Percentiles rank a stretch among this genome's conserved stretches.
Evolutionary conservation across 2,797 vertebrate species (phyloP).

Genomic region (Anniella stebbinsi): DNA sequence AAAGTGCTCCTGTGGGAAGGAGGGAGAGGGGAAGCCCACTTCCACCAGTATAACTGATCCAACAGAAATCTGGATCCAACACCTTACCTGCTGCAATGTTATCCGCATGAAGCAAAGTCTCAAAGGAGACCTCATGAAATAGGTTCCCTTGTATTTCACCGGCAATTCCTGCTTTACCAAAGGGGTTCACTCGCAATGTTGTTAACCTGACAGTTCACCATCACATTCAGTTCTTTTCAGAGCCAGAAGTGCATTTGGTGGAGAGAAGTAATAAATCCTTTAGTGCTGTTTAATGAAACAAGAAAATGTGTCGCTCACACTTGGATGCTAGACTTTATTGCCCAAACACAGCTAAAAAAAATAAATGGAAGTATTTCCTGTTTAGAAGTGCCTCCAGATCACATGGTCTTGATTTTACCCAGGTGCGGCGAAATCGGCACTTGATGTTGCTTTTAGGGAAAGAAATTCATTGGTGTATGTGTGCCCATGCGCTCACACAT

Average conservation of each 20-base stretch:
- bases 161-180: constrained; percentile 66
- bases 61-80: too few relatives aligned
- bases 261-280: constrained; percentile 66
- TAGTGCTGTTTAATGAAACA: constrained; percentile 69
- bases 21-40: too few relatives aligned
- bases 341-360: constrained; percentile 68
- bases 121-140: constrained; percentile 63
- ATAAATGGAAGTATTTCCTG: constrained; percentile 68
- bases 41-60: too few relatives aligned
- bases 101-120: constrained; percentile 64
- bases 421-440: constrained; percentile 65
- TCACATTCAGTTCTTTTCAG: constrained; percentile 45
- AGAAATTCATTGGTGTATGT: not conserved
- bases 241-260: constrained; percentile 54
- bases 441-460: constrained; percentile 51
- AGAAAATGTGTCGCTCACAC: constrained; percentile 71
- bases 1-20: too few relatives aligned
- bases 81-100: constrained; percentile 25
- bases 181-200: constrained; percentile 63
- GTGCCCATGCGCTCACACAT: not conserved
- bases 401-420: constrained; percentile 72
- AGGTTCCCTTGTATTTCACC: constrained; percentile 67
- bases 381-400: constrained; percentile 61
- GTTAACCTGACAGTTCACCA: constrained; percentile 52
- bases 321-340: constrained; percentile 68